These are phyloP conservation scores for Bradypus variegatus DNA, from an alignment of 2,797 vertebrate species.

Conservation along the genomic window DNA sequence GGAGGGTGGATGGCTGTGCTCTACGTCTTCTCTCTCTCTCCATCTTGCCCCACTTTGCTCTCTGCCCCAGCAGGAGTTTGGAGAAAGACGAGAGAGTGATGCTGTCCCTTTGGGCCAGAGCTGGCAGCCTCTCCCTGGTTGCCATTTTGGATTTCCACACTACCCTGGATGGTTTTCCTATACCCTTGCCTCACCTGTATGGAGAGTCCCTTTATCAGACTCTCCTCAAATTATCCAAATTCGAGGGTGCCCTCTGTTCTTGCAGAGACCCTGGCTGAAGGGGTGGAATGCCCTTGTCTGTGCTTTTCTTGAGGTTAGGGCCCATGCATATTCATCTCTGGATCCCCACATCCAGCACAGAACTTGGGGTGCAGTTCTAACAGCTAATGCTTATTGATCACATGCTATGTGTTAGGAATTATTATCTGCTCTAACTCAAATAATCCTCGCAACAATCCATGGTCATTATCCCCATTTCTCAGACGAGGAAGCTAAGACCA, in stretches of 20 bases:
- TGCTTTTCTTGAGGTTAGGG: neutral
- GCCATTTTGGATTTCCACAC: neutral
- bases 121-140: neutral
- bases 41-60: neutral
- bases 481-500: neutral
- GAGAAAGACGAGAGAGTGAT: neutral
- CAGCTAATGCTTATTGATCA: neutral
- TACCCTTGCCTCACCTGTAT: neutral
- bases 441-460: neutral
- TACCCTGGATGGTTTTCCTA: neutral
- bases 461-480: neutral
- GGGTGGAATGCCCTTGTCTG: neutral
- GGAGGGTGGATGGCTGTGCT: neutral
- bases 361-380: neutral
- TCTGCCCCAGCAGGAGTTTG: neutral
- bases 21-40: neutral
- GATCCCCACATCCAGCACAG: neutral
- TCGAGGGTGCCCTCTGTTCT: neutral
- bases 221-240: neutral
- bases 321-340: neutral
- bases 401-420: neutral
- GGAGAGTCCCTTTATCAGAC: neutral
- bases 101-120: neutral
- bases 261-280: neutral
- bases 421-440: neutral